A percentile compares a stretch with the other conserved stretches of the same genome.
phyloP scores from a whole-genome alignment of 2,797 vertebrate species.

The Gymnopithys bicolor region DNA sequence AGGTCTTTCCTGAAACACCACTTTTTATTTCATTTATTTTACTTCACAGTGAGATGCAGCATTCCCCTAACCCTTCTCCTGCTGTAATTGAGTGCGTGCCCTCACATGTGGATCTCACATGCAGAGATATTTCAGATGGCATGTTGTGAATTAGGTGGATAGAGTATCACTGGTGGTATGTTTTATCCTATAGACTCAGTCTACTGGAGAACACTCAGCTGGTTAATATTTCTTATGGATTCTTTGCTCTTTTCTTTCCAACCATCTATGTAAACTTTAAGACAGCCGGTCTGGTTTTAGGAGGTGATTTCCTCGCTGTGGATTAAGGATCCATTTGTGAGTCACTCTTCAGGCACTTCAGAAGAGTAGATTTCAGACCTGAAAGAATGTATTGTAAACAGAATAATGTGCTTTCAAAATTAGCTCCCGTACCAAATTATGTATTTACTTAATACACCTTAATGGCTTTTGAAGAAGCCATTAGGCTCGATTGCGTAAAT shows the following conservation, averaged over 20 bases:
- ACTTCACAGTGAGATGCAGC: not conserved
- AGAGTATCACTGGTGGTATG: constrained; percentile 19
- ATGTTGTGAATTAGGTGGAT: constrained; percentile 29
- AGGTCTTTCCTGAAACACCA: constrained; percentile 36
- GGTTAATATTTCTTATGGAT: constrained; percentile 68
- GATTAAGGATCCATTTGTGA: constrained; percentile 74
- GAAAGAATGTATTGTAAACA: constrained; percentile 72
- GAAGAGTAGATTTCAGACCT: constrained; percentile 38
- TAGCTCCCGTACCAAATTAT: constrained; percentile 69
- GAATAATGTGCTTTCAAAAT: constrained; percentile 75
- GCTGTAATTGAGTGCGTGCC: not conserved
- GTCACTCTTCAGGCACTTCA: constrained; percentile 65
- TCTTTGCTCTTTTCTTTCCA: constrained; percentile 53
- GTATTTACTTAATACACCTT: constrained; percentile 75
- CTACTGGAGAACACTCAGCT: constrained; percentile 48
- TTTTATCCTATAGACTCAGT: constrained; percentile 29
- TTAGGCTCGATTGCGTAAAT: constrained; percentile 67
- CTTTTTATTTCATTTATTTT: constrained; percentile 1
- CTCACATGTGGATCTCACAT: constrained; percentile 30
- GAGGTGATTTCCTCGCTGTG: constrained; percentile 60
- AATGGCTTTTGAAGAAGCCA: constrained; percentile 79
- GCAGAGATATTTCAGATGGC: not conserved
- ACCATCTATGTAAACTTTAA: constrained; percentile 68
- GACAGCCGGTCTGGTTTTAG: constrained; percentile 58
- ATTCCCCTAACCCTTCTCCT: not conserved